Conservation (phyloP, 2,888 invertebrate genomes). For the Pristionchus mayeri region DNA sequence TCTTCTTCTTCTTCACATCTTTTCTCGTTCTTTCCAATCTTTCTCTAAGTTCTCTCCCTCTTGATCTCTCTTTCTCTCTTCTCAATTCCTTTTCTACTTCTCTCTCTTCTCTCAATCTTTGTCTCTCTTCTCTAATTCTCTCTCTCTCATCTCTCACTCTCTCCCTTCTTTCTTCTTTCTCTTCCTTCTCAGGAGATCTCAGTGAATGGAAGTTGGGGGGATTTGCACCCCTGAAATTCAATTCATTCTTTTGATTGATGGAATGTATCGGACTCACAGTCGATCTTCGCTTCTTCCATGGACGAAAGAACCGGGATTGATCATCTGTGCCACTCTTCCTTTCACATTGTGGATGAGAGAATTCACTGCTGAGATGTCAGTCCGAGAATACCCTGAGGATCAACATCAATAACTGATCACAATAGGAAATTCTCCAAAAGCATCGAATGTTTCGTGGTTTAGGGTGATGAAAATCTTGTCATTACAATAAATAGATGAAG, state of each 20-base stretch:
- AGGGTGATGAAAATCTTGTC: too few species aligned
- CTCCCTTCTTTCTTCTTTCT: neutral
- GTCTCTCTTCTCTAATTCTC: constrained; percentile 14
- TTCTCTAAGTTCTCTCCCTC: constrained; percentile 10
- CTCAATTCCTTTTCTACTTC: constrained; percentile 4
- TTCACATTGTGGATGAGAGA: constrained; percentile 47
- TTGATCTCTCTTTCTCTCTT: constrained; percentile 25
- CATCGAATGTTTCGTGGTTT: too few species aligned
- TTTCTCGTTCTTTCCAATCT: constrained; percentile 11
- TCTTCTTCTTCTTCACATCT: constrained; percentile 21
- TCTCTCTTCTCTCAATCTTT: neutral
- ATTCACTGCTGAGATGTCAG: constrained; percentile 34
- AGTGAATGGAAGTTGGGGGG: neutral
- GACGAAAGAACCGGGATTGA: constrained; percentile 16
- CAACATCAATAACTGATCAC: too few species aligned
- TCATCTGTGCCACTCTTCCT: constrained; percentile 30
- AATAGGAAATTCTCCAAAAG: too few species aligned
- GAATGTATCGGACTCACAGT: neutral
- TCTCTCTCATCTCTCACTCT: constrained; percentile 13
- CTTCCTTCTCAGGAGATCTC: constrained; percentile 5
- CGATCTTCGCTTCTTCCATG: neutral
- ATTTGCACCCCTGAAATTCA: neutral
- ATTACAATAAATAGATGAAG: neutral
- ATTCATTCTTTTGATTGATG: neutral
- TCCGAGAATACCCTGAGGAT: constrained; percentile 44